Base-by-base conservation (phyloP, 1,140 invertebrate genomes). In the Archivesica marissinica region DNA sequence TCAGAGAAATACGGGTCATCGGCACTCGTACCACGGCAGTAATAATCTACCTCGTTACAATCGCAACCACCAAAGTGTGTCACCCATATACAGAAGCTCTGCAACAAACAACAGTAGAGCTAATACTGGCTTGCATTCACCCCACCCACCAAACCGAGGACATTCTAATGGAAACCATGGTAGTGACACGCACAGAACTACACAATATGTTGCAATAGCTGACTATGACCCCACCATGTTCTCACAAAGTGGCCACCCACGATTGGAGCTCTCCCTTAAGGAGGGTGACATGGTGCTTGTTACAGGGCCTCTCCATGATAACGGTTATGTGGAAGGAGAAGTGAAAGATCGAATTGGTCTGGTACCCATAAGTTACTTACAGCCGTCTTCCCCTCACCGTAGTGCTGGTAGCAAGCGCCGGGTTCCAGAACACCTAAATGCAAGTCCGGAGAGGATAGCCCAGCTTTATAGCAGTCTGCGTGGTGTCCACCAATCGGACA, bases 301-400 rank as follows among this genome's bases (percentile, higher is more conserved):
- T 75, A 44, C 78, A 89, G 91, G 91, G 15, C 85, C 87, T 15
- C 52, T 88, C 56, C 88, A 91, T 72, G 77, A 88, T 4, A 86
- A 85, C 79, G 92, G 92, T 47, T 92, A 92, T 74, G 88, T 85
- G 79, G 91, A 92, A 78, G 91, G 88, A 28, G 90, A 90, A 77
- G 88, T 89, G 0, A 88, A 89, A 20, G 91, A 90, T 30, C 77
- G 85, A 47, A 72, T 86, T n/a, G 90, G 91, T 15, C 86, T 92
- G 39, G 92, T 92, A 30, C 92, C 92, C 15, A 87, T 87, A 66
- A 89, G 86, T 61, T 92, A 92, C 64, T 64, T 92, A 25, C 88
- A 91, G 44, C 89, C 89, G 13, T 41, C 84, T 23, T 59, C 80
- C 17, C 64, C 50, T n/a, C 54, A 61, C 50, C 39, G 80, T 30